Percentiles rank a stretch among this genome's conserved stretches.
Evolutionary conservation across 2,888 invertebrate species (phyloP).

Genomic region (Tenodera sinensis): DNA sequence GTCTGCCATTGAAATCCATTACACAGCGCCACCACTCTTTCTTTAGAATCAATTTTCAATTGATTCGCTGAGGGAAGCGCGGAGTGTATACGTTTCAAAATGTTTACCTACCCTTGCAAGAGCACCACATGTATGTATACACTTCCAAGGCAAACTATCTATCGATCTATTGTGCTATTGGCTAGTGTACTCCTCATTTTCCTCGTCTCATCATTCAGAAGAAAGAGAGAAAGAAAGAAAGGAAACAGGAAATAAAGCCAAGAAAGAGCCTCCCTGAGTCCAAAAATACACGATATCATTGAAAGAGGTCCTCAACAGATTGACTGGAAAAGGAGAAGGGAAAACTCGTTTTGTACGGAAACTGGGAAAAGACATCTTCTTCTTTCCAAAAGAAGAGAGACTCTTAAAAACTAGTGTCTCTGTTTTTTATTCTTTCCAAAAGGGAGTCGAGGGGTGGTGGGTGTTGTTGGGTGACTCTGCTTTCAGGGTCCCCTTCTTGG

Average conservation of each 20-base stretch:
- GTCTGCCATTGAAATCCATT: neutral
- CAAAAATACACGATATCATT: slow-evolving; percentile 16
- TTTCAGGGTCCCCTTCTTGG: slow-evolving; percentile 3
- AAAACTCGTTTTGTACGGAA: slow-evolving; percentile 11
- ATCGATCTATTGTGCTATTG: slow-evolving; percentile 26
- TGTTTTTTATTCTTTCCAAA: slow-evolving; percentile 5
- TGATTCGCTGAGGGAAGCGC: neutral
- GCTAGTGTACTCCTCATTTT: slow-evolving; percentile 23
- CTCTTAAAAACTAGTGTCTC: slow-evolving; percentile 12
- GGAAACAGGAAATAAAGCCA: neutral
- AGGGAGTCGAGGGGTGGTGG: neutral
- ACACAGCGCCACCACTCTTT: neutral
- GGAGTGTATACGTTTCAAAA: neutral
- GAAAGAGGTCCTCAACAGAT: slow-evolving; percentile 24
- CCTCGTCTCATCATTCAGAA: slow-evolving; percentile 13
- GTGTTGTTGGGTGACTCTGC: slow-evolving; percentile 7
- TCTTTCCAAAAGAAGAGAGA: neutral
- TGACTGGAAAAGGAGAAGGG: slow-evolving; percentile 18
- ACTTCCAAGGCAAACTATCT: neutral
- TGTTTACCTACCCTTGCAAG: neutral
- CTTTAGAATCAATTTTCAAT: neutral
- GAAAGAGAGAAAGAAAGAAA: neutral
- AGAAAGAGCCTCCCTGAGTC: neutral
- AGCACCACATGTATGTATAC: neutral
- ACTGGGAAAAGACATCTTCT: slow-evolving; percentile 14